phyloP scores from a whole-genome alignment of 1,140 invertebrate genomes.

The Lysiphlebus fabarum region DNA sequence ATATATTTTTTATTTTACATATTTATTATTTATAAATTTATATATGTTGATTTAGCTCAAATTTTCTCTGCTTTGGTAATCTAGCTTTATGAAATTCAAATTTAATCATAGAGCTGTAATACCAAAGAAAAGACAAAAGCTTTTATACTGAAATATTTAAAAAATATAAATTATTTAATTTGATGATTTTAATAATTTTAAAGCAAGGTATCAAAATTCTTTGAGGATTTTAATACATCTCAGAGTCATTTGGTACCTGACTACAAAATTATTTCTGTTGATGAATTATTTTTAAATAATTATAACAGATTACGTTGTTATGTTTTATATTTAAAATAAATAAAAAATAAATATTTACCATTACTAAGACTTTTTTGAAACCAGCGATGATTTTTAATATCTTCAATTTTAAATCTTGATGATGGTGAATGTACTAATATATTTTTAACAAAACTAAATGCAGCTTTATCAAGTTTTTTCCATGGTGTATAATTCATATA shows the following conservation, averaged over 20 bases:
- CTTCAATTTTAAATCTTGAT: slow-evolving; percentile 63
- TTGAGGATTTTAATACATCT: slow-evolving; percentile 58
- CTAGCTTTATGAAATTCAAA: slow-evolving; percentile 58
- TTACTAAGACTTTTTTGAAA: slow-evolving; percentile 61
- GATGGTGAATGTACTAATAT: slow-evolving; percentile 67
- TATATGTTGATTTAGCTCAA: slow-evolving; percentile 28
- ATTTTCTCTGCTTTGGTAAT: slow-evolving; percentile 59
- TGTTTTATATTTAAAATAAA: neutral
- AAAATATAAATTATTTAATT: neutral
- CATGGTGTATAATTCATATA: slow-evolving; percentile 70
- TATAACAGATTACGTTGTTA: neutral
- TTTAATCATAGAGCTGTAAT: slow-evolving; percentile 55
- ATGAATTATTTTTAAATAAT: no score
- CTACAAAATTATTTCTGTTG: slow-evolving; percentile 49
- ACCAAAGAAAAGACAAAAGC: slow-evolving; percentile 54
- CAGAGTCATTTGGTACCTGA: slow-evolving; percentile 84
- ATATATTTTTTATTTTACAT: neutral
- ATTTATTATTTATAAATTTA: neutral
- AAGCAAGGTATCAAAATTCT: slow-evolving; percentile 55
- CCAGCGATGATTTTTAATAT: slow-evolving; percentile 77
- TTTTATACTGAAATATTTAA: slow-evolving; percentile 8
- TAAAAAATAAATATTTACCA: slow-evolving; percentile 36
- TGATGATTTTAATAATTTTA: slow-evolving; percentile 31
- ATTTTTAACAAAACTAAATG: slow-evolving; percentile 71
- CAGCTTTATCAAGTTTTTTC: slow-evolving; percentile 75